These are phyloP conservation scores for Noctua janthe DNA, from an alignment of 2,888 invertebrate genomes.

Conservation along the genomic window DNA sequence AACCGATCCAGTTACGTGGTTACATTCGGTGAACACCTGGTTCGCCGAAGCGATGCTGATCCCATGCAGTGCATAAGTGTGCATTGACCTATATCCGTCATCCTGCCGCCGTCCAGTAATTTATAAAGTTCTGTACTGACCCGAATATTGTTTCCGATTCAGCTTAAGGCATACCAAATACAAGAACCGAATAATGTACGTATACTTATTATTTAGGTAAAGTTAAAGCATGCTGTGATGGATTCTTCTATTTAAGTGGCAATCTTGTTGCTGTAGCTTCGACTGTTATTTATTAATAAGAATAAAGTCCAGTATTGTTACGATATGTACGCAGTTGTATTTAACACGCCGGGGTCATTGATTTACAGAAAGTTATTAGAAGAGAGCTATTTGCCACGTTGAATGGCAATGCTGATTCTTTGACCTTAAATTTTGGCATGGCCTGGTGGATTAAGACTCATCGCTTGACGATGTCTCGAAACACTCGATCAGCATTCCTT, in stretches of 20 bases:
- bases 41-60: neutral
- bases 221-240: conserved; percentile 3
- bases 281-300: neutral
- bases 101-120: neutral
- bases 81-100: neutral
- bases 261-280: neutral
- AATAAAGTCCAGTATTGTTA: neutral
- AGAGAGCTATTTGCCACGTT: neutral
- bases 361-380: neutral
- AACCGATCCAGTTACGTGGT: neutral
- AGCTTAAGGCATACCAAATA: neutral
- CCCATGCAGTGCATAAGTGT: neutral
- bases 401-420: neutral
- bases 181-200: conserved; percentile 5
- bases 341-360: conserved; percentile 3
- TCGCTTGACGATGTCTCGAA: neutral
- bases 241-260: neutral
- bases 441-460: neutral
- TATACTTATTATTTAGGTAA: neutral
- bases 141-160: conserved; percentile 9
- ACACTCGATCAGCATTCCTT: too few species aligned
- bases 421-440: too few species aligned
- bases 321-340: neutral
- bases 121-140: conserved; percentile 5
- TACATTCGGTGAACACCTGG: neutral